Evolutionary conservation across 2,797 vertebrate genomes (phyloP).

Genomic region (Garrulus glandarius): DNA sequence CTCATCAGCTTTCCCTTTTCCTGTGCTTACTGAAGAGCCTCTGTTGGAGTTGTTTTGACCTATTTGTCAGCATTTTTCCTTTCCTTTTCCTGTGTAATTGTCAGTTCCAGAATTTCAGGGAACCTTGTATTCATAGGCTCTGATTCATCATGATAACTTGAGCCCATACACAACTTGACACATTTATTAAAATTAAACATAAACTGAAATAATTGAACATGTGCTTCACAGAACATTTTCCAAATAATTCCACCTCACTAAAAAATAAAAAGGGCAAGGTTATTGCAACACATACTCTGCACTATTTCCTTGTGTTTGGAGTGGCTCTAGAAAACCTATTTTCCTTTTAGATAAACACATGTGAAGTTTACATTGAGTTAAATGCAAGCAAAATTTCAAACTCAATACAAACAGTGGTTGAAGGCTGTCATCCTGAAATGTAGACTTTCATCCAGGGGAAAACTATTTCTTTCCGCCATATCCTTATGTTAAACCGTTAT

Average conservation of each 20-base stretch:
- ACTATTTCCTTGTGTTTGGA: background rate
- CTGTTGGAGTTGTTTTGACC: background rate
- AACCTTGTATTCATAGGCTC: background rate
- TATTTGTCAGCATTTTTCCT: constrained; percentile 10
- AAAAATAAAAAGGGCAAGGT: background rate
- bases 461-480: background rate
- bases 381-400: constrained; percentile 13
- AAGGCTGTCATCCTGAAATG: background rate
- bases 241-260: background rate
- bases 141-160: background rate
- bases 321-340: background rate
- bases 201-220: constrained; percentile 1
- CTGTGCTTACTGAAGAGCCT: background rate
- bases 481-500: background rate
- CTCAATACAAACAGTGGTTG: background rate
- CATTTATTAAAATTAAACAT: constrained; percentile 22
- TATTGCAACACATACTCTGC: background rate
- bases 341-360: background rate
- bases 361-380: background rate
- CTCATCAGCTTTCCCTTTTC: background rate
- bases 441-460: background rate
- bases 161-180: constrained; percentile 3
- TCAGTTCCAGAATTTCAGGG: constrained; percentile 24
- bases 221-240: constrained; percentile 3
- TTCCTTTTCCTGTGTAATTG: background rate